Conservation (phyloP, 2,888 invertebrate species). For the Agrilus biguttatus region DNA sequence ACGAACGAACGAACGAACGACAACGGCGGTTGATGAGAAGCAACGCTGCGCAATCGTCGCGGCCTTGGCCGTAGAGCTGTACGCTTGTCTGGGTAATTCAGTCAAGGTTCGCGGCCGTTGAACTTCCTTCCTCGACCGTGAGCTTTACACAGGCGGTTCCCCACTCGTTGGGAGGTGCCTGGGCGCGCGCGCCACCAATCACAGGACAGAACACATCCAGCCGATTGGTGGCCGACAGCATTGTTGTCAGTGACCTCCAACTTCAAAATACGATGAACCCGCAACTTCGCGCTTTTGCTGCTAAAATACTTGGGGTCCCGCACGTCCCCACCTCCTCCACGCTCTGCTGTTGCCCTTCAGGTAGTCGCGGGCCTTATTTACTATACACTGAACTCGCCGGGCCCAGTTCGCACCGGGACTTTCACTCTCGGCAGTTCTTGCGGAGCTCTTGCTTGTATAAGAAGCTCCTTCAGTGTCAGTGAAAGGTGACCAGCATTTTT, state of each 20-base stretch:
- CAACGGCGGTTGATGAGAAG: conserved; percentile 15
- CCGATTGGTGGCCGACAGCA: conserved; percentile 37
- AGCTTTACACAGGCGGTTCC: conserved; percentile 17
- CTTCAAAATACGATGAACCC: conserved; percentile 67
- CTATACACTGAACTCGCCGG: conserved; percentile 27
- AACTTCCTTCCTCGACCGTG: conserved; percentile 39
- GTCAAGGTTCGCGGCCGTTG: conserved; percentile 77
- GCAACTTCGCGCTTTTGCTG: conserved; percentile 40
- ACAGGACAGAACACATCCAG: conserved; percentile 28
- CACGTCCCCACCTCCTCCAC: conserved; percentile 32
- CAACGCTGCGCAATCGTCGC: conserved; percentile 20
- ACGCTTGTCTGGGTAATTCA: conserved; percentile 58
- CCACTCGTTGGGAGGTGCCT: conserved; percentile 19
- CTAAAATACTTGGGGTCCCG: conserved; percentile 34
- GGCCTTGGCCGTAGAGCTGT: conserved; percentile 28
- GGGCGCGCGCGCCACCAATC: conserved; percentile 29
- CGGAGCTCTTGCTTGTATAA: conserved; percentile 17
- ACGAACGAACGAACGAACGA: too few species aligned
- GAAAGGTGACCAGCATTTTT: conserved; percentile 7
- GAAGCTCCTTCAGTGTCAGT: conserved; percentile 9
- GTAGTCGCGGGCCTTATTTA: conserved; percentile 30
- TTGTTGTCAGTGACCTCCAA: conserved; percentile 74
- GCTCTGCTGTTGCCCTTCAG: conserved; percentile 29
- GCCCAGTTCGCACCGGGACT: conserved; percentile 32
- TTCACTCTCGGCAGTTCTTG: conserved; percentile 33